Conservation (phyloP, 2,797 vertebrate genomes). For the Myotis vivesi region DNA sequence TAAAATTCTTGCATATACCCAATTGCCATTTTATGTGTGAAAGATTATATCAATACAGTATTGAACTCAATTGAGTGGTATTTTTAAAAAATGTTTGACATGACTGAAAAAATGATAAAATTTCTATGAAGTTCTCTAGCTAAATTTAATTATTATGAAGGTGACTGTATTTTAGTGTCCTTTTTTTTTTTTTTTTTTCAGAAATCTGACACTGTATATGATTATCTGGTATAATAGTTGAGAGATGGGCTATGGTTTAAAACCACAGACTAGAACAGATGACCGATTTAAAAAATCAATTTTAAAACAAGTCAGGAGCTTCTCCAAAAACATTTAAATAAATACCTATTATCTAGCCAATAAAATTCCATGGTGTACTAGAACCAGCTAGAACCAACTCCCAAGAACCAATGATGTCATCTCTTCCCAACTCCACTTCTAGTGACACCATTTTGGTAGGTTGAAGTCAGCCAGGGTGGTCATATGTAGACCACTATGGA, state of each 20-base stretch:
- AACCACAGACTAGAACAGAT: neutral
- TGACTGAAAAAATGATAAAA: neutral
- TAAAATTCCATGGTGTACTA: neutral
- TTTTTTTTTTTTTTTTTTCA: conserved; percentile 49
- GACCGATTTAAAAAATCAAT: neutral
- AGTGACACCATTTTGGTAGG: neutral
- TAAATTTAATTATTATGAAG: neutral
- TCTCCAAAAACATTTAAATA: neutral
- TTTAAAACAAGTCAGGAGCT: neutral
- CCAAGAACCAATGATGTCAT: neutral
- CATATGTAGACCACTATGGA: neutral
- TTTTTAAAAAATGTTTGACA: neutral
- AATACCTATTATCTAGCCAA: neutral
- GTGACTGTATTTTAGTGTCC: neutral
- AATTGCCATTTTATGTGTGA: conserved; percentile 18
- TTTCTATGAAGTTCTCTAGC: neutral
- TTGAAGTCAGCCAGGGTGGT: neutral
- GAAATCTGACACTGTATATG: neutral
- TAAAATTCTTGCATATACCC: neutral
- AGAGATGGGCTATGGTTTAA: neutral
- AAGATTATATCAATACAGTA: neutral
- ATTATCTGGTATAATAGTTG: neutral
- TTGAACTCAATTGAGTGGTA: neutral
- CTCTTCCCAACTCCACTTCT: neutral
- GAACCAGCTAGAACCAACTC: neutral